These are phyloP conservation scores for Vanacampus margaritifer DNA, from an alignment of 2,113 vertebrate species.

Conservation along the genomic window DNA sequence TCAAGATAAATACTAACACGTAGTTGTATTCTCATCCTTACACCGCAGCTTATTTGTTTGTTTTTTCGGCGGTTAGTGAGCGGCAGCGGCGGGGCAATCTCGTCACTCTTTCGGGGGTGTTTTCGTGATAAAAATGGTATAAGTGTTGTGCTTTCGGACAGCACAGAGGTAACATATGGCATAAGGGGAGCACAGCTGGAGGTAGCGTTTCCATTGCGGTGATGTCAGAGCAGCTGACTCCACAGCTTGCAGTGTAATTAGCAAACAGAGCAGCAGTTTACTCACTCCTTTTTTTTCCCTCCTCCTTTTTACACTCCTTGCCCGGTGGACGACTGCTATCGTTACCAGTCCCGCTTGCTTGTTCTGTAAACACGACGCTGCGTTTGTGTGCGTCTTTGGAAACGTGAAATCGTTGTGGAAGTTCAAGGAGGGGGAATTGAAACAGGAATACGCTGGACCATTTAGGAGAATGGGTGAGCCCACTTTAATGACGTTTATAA, in stretches of 20 bases:
- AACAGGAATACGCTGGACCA: constrained; percentile 32
- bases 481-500: constrained; percentile 36
- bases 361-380: constrained; percentile 42
- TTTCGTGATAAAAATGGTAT: not conserved
- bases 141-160: constrained; percentile 59
- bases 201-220: constrained; percentile 84
- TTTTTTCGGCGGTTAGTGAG: not conserved
- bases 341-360: constrained; percentile 31
- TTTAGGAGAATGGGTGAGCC: constrained; percentile 50
- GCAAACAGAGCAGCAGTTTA: constrained; percentile 81
- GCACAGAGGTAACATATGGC: constrained; percentile 81
- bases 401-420: constrained; percentile 32
- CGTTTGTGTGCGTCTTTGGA: constrained; percentile 19
- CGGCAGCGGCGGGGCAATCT: not conserved
- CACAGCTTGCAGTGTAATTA: constrained; percentile 92
- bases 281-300: constrained; percentile 57
- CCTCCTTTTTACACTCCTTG: constrained; percentile 52
- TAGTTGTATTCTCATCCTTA: not conserved
- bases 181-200: constrained; percentile 86
- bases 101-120: not conserved
- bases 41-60: not conserved
- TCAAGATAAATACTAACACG: not conserved
- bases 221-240: constrained; percentile 96
- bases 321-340: constrained; percentile 44
- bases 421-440: constrained; percentile 37